Conservation (phyloP, 1,140 invertebrate species). For the Philotrypesis tridentata region DNA sequence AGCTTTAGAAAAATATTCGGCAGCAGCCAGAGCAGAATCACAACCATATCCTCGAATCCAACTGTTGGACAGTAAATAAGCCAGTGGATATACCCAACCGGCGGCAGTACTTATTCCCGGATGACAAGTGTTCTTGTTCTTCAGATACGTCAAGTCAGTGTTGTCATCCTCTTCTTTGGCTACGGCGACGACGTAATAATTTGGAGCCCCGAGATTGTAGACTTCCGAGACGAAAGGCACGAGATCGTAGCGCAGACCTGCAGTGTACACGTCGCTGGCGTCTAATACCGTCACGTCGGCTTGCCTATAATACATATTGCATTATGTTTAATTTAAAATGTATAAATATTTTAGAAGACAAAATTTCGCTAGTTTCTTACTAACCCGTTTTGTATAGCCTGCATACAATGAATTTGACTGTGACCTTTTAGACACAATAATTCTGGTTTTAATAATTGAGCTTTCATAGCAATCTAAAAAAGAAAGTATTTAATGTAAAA, state of each 20-base stretch:
- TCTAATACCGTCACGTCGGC: conserved; percentile 94
- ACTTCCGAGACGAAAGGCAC: conserved; percentile 93
- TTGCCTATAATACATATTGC: too few species aligned
- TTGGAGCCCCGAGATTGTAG: conserved; percentile 87
- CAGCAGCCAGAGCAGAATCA: conserved; percentile 89
- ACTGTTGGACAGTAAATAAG: conserved; percentile 93
- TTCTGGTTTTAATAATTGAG: conserved; percentile 90
- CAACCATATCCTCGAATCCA: conserved; percentile 95
- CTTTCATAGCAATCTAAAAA: conserved; percentile 86
- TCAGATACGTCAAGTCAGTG: conserved; percentile 91
- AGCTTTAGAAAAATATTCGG: conserved; percentile 93
- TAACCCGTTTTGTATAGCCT: conserved; percentile 82
- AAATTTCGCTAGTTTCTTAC: conserved; percentile 36
- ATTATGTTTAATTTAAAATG: too few species aligned
- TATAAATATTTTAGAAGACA: background rate
- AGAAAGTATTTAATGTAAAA: conserved; percentile 11
- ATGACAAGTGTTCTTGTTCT: conserved; percentile 92
- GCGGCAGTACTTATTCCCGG: conserved; percentile 93
- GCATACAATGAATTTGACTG: conserved; percentile 93
- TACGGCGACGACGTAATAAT: conserved; percentile 96
- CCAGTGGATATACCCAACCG: conserved; percentile 96
- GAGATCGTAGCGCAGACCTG: conserved; percentile 85
- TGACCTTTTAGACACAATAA: conserved; percentile 89
- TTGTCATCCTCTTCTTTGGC: conserved; percentile 90
- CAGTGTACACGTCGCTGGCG: conserved; percentile 95